A percentile compares a stretch with the other conserved stretches of the same genome.
These are phyloP conservation scores for Enteromius treurensis DNA, from an alignment of 2,797 vertebrate species.

Conservation along the genomic window DNA sequence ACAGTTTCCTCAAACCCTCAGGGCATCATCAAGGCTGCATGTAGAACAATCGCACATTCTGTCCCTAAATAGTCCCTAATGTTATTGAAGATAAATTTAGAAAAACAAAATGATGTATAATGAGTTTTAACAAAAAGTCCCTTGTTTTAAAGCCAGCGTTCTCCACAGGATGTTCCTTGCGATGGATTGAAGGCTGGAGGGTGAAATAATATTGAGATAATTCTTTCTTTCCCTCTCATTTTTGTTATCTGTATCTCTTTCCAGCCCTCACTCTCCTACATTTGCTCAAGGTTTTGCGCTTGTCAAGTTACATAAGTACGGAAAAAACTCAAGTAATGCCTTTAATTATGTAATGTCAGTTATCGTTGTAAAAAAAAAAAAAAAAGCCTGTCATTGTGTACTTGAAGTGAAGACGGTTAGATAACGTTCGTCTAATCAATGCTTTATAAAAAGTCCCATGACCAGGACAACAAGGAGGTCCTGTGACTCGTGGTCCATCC, in stretches of 20 bases:
- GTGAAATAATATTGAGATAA: not conserved
- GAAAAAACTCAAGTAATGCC: not conserved
- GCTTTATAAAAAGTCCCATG: conserved; percentile 9
- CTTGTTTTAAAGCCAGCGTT: conserved; percentile 28
- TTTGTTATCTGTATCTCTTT: conserved; percentile 7
- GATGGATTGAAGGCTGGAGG: not conserved
- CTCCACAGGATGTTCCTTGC: conserved; percentile 7
- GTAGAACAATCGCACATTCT: conserved; percentile 4
- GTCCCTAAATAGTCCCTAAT: not conserved
- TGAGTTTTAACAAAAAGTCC: conserved; percentile 7
- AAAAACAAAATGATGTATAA: conserved; percentile 2
- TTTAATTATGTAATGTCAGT: not conserved
- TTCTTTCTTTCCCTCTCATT: not conserved
- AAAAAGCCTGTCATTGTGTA: not conserved
- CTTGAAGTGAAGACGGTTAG: conserved; percentile 34
- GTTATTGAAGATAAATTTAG: not conserved
- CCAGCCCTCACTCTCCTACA: not conserved
- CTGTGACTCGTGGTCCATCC: not conserved
- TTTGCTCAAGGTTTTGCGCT: not conserved
- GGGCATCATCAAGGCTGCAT: not conserved
- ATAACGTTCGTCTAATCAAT: conserved; percentile 40
- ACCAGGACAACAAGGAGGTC: not conserved
- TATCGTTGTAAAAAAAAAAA: not conserved
- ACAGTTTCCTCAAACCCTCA: not conserved
- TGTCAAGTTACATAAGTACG: not conserved